Conservation (phyloP, 2,888 invertebrate genomes). For the Cephus rjabovi region DNA sequence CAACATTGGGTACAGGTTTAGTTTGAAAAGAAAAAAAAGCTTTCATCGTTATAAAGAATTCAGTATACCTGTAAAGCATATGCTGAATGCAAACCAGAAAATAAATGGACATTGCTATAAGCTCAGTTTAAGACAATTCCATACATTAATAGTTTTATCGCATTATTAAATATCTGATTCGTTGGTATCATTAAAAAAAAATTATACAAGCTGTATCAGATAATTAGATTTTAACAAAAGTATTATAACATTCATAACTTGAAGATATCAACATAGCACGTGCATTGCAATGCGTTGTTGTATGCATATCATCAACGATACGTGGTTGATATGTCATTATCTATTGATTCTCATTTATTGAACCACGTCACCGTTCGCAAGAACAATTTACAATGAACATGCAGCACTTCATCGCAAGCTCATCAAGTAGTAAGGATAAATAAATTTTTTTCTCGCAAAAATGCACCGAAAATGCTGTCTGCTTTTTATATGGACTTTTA, state of each 20-base stretch:
- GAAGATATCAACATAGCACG: not conserved
- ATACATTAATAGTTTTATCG: not conserved
- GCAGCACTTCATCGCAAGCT: not conserved
- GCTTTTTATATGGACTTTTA: not conserved
- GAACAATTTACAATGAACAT: not conserved
- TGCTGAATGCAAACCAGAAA: not conserved
- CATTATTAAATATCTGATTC: not conserved
- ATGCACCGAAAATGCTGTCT: not conserved
- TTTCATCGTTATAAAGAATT: not conserved
- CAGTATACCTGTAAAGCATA: not conserved
- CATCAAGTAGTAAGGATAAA: not conserved
- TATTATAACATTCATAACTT: not conserved
- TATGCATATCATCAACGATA: not conserved
- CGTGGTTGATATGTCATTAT: slow-evolving; percentile 3
- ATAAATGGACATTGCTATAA: not conserved
- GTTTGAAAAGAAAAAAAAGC: not conserved
- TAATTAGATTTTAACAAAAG: not conserved
- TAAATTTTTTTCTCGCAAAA: not conserved
- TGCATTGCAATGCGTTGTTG: not conserved
- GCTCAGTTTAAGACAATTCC: not conserved
- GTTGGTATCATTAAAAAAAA: not conserved
- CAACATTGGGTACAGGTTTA: not conserved
- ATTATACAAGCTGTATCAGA: not conserved
- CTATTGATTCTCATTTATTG: not conserved
- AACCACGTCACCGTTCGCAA: not conserved